phyloP scores from a whole-genome alignment of 1,140 invertebrate genomes.

The Neotoxoptera formosana region DNA sequence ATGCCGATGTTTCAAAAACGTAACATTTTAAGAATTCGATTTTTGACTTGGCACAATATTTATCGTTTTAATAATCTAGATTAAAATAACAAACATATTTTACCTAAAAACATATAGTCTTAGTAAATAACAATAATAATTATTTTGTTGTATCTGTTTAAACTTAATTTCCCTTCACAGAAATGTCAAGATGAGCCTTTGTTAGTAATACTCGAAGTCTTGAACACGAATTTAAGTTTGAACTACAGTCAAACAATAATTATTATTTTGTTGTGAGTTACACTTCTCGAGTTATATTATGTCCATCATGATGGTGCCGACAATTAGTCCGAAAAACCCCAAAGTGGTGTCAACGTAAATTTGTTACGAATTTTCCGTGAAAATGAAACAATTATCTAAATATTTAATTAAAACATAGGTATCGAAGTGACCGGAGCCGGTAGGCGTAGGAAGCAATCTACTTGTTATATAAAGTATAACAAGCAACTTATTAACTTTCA shows the following conservation, averaged over 20 bases:
- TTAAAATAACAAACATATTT: not conserved
- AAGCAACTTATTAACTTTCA: too few species aligned
- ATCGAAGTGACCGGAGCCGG: too few species aligned
- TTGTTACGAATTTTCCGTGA: not conserved
- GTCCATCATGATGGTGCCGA: not conserved
- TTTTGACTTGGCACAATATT: not conserved
- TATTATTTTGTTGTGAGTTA: not conserved
- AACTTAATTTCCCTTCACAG: not conserved
- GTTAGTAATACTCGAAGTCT: not conserved
- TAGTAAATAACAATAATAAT: not conserved
- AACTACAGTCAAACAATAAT: not conserved
- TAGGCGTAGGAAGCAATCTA: too few species aligned
- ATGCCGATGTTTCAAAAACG: not conserved
- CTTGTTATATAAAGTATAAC: too few species aligned
- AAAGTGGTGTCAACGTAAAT: not conserved
- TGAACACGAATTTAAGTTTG: not conserved
- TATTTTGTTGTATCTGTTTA: not conserved
- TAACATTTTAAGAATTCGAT: not conserved
- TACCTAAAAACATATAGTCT: not conserved
- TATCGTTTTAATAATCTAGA: not conserved
- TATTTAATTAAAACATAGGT: not conserved
- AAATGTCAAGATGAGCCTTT: not conserved
- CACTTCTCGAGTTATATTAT: not conserved
- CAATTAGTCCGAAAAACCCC: not conserved
- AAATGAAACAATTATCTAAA: not conserved